Conservation (phyloP, 2,888 invertebrate species). For the Megastigmus dorsalis region DNA sequence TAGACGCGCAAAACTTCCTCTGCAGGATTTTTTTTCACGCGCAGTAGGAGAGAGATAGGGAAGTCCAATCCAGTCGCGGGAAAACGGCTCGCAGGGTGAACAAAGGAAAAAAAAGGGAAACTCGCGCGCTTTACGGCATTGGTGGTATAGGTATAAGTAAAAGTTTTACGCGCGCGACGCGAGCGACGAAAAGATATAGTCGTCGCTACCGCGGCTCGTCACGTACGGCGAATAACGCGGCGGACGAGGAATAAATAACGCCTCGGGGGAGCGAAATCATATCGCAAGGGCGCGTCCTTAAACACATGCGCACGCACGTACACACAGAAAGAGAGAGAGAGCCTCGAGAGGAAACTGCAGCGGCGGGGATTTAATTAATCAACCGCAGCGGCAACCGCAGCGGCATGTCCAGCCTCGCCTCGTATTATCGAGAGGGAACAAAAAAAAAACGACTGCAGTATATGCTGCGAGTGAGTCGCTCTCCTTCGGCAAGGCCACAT, state of each 20-base stretch:
- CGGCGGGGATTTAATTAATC: slow-evolving; percentile 31
- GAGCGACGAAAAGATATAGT: too few species aligned
- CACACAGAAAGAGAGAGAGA: too few species aligned
- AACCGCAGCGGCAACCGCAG: slow-evolving; percentile 11
- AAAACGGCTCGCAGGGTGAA: background rate
- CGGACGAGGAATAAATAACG: slow-evolving; percentile 6
- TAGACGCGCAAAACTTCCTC: slow-evolving; percentile 13
- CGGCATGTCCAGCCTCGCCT: slow-evolving; percentile 8
- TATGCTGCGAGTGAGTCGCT: too few species aligned
- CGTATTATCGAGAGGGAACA: slow-evolving; percentile 25
- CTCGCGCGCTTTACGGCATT: too few species aligned
- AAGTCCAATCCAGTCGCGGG: background rate
- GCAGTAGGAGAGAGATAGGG: background rate
- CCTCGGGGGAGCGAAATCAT: background rate
- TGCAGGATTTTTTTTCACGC: background rate
- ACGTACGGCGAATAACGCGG: slow-evolving; percentile 5
- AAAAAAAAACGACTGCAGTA: background rate
- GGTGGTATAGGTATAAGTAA: too few species aligned
- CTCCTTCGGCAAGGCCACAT: too few species aligned
- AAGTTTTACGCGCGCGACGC: too few species aligned
- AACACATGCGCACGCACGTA: too few species aligned
- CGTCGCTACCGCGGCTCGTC: slow-evolving; percentile 8
- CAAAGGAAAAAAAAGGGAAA: background rate
- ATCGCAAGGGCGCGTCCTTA: slow-evolving; percentile 26
- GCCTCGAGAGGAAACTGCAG: too few species aligned